phyloP scores from a whole-genome alignment of 2,113 vertebrate genomes.

The Aphelocoma coerulescens region DNA sequence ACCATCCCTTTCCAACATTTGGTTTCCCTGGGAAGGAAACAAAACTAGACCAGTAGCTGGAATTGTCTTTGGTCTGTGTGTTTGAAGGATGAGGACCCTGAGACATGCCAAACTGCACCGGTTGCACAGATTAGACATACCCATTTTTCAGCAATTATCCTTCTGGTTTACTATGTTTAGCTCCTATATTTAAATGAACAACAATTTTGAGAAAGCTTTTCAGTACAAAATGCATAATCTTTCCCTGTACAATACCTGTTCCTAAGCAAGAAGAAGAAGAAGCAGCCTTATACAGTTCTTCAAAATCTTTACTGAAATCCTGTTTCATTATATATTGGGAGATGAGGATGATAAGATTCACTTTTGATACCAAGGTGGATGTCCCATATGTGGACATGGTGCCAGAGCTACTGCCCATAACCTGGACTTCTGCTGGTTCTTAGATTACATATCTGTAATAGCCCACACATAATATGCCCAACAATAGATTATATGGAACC shows the following conservation, averaged over 20 bases:
- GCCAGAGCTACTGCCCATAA: background rate
- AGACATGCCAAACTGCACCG: background rate
- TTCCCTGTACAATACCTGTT: background rate
- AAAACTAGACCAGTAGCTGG: background rate
- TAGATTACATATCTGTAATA: fast-evolving
- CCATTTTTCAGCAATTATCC: background rate
- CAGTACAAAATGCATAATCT: background rate
- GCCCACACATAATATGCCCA: fast-evolving
- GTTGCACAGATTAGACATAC: background rate
- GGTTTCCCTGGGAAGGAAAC: background rate
- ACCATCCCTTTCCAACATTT: background rate
- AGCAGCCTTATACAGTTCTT: background rate
- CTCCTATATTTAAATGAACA: background rate
- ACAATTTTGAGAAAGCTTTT: background rate
- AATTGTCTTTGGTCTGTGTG: background rate
- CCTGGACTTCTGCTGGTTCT: background rate
- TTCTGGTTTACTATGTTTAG: background rate
- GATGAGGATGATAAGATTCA: background rate
- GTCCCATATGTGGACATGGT: fast-evolving
- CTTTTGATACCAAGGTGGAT: background rate
- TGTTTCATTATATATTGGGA: background rate
- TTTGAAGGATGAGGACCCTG: background rate
- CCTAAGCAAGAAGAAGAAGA: background rate
- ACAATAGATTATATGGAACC: background rate
- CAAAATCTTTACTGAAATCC: background rate